Base-by-base conservation (phyloP, 2,113 vertebrate species). In the Chauna torquata region DNA sequence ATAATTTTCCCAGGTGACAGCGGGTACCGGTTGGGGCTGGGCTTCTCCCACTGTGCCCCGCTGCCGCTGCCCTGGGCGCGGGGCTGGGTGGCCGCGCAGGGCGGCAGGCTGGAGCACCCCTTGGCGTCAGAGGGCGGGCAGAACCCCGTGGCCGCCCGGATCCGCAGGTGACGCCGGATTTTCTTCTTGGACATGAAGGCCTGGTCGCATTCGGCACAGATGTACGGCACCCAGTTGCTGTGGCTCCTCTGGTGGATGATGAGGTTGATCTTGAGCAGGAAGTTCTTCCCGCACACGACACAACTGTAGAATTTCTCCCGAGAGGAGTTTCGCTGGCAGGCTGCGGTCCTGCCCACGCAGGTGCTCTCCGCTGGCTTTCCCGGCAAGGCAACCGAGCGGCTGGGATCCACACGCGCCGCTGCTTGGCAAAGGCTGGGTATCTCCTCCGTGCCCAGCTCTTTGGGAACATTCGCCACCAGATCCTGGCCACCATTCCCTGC, bases 191-290 rank as follows among this genome's bases (percentile, higher is more conserved):
- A 91, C 90, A 61, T 55, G 92, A 97, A 95, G 74, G 11, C 49
- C 24, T 52, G 42, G 81, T 62, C 3, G 2, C 96, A 97, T 88
- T 95, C 82, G 8, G 18, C 2, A 1, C 92, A 97, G 50, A 75
- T 3, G 4, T 90, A 95, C 12, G 95, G 92, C 82, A 16, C 32
- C 8, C 47, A 75, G 77, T 49, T 77, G 24, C 7, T 36, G 69
- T 97, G 96, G 90, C 65, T 38, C 2, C 78, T 20, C 82, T 95
- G 72, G 78, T 96, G 96, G 81, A 96, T 91, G 59, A 91, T 4
- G 12, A 97, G 61, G 90, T 94, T 97, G 93, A 97, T 96, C 57
- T 94, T 83, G 27, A 96, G 90, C 77, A 96, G 90, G 8, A 97
- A 97, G 36, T 11, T 95, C 9, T 84, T 97, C 54, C 77, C 55